Evolutionary conservation across 2,797 vertebrate species (phyloP).

Genomic region (Lindbergichthys nudifrons): DNA sequence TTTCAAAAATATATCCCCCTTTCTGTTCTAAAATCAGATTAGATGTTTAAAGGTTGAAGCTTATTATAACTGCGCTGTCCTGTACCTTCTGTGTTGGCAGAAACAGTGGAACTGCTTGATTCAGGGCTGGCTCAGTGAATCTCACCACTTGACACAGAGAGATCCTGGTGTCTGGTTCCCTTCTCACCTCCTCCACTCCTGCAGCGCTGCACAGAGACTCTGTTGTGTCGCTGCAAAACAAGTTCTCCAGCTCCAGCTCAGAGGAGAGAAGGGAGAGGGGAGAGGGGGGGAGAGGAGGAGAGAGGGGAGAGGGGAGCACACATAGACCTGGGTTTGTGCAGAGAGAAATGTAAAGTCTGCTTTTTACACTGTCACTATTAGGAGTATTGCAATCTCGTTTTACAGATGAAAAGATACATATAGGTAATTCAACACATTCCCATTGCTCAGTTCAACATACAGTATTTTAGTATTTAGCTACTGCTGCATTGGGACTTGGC

Average conservation of each 20-base stretch:
- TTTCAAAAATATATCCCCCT: background rate
- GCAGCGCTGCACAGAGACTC: constrained; percentile 66
- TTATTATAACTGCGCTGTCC: background rate
- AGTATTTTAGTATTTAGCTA: too few species aligned
- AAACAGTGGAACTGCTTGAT: background rate
- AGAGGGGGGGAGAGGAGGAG: too few species aligned
- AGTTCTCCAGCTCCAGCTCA: constrained; percentile 29
- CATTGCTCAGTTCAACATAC: too few species aligned
- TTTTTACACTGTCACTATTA: background rate
- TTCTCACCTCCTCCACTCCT: constrained; percentile 42
- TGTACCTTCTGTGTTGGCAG: background rate
- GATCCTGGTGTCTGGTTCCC: constrained; percentile 40
- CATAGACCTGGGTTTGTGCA: background rate
- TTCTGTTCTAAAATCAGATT: background rate
- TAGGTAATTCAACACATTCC: too few species aligned
- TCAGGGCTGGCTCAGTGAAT: constrained; percentile 23
- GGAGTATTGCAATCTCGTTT: background rate
- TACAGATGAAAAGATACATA: background rate
- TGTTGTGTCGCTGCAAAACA: constrained; percentile 65
- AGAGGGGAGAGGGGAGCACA: background rate
- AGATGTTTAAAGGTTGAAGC: background rate
- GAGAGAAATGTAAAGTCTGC: background rate
- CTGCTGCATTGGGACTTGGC: too few species aligned
- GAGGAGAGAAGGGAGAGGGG: background rate
- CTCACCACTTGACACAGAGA: constrained; percentile 10